These are phyloP conservation scores for Cairina moschata DNA, from an alignment of 2,113 vertebrate species.

Conservation along the genomic window DNA sequence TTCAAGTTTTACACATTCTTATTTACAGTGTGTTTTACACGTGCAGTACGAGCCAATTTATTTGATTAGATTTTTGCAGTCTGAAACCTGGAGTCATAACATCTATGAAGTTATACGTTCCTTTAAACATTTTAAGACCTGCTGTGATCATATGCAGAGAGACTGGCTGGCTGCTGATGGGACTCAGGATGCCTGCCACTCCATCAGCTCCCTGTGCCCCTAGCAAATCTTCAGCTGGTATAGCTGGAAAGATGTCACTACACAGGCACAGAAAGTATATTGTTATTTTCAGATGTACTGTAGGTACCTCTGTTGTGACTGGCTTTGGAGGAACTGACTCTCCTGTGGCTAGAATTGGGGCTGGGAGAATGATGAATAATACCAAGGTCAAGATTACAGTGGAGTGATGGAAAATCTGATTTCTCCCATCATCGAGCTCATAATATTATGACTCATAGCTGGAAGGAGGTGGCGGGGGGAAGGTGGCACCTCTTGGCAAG, in stretches of 20 bases:
- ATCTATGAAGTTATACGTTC: background rate
- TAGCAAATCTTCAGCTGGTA: background rate
- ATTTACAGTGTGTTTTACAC: background rate
- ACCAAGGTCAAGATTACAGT: conserved; percentile 31
- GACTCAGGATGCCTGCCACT: background rate
- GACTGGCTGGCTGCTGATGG: background rate
- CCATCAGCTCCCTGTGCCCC: background rate
- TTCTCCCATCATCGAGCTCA: conserved; percentile 6
- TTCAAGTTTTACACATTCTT: background rate
- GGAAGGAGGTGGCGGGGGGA: background rate
- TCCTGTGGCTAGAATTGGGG: conserved; percentile 4
- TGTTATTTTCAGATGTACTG: background rate
- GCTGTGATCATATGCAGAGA: background rate
- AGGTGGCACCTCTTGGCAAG: conserved; percentile 40
- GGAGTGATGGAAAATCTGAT: conserved; percentile 52
- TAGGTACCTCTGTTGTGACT: background rate
- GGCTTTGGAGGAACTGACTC: conserved; percentile 8
- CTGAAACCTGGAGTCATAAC: no score
- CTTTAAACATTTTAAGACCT: background rate
- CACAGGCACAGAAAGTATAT: background rate
- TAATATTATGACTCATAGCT: conserved; percentile 39
- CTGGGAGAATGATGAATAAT: conserved; percentile 41
- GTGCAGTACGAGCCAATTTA: background rate
- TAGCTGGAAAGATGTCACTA: background rate
- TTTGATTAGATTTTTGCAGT: background rate